These are phyloP conservation scores for Sigmodon hispidus DNA, from an alignment of 2,113 vertebrate species.

Conservation along the genomic window DNA sequence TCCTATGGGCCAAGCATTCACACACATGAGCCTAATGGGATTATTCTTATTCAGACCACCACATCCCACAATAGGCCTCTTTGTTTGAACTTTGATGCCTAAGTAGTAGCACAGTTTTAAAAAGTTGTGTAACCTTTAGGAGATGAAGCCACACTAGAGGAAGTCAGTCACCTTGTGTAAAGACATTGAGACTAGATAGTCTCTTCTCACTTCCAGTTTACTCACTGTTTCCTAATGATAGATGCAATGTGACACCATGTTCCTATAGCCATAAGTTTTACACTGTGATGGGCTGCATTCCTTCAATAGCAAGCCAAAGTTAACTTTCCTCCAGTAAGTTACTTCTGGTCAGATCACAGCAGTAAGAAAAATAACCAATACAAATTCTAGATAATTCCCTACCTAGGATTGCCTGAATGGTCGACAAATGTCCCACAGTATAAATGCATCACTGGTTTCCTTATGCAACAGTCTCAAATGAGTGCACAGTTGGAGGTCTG, in stretches of 20 bases:
- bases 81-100: too few species aligned
- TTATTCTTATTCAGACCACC: neutral
- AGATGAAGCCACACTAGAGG: neutral
- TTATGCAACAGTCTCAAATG: neutral
- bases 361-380: neutral
- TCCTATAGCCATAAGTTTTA: neutral
- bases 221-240: neutral
- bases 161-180: neutral
- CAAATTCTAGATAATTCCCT: neutral
- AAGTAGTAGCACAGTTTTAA: neutral
- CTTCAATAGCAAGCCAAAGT: neutral
- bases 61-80: neutral
- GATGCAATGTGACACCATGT: neutral
- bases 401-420: neutral
- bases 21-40: neutral
- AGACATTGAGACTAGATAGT: neutral
- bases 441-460: neutral
- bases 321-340: neutral
- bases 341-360: neutral
- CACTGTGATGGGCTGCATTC: neutral
- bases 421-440: neutral
- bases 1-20: neutral
- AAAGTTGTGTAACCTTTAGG: neutral
- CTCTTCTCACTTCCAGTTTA: neutral
- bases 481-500: neutral